Evolutionary conservation across 1,140 invertebrate genomes (phyloP), one percentile per base, ranked within the genome.

Genomic region (Leptinotarsa defecta): DNA sequence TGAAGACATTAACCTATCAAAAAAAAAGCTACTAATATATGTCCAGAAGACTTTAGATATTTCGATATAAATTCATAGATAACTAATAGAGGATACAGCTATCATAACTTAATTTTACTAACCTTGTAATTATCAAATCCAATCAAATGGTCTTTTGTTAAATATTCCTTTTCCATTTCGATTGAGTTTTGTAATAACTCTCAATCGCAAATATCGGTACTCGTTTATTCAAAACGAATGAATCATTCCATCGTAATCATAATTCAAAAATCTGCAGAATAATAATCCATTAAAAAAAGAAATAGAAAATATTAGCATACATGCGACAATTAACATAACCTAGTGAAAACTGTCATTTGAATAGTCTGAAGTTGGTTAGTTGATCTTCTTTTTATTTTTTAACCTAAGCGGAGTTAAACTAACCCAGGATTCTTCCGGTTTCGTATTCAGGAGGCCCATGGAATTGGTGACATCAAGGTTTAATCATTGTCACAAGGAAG

Each of bases 111-210:
- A 43, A 43, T 43, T 72, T n/a, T 34, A 83, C 81, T 87, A 78
- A 96, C 95, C 91, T 96, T 96, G 84, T 97, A 97, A 87, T 94
- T 94, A 86, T 96, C 95, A 86, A 97, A 97, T 64, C 95, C 96
- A 82, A 91, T 88, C 62, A 97, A 89, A 83, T 96, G 94, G 79
- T 95, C 92, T 73, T 90, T 88, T 52, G 89, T 90, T 71, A 97
- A 87, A 86, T 97, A 97, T 83, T 93, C 88, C 70, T 89, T 87
- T 84, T 92, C 88, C 76, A 90, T 73, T 73, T 73, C 65, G 70
- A n/a, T 27, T 13, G 48, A 22, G 19, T n/a, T 15, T 15, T 13
- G 15, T 68, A 68, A n/a, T 17, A 27, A 68, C 6, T 68, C 3
- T 24, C 3, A 13, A 13, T n/a, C 15, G 43, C 5, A 68, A 24